Percentiles rank a stretch among this genome's conserved stretches.
phyloP scores from a whole-genome alignment of 1,140 invertebrate genomes.

The Diorhabda sublineata region DNA sequence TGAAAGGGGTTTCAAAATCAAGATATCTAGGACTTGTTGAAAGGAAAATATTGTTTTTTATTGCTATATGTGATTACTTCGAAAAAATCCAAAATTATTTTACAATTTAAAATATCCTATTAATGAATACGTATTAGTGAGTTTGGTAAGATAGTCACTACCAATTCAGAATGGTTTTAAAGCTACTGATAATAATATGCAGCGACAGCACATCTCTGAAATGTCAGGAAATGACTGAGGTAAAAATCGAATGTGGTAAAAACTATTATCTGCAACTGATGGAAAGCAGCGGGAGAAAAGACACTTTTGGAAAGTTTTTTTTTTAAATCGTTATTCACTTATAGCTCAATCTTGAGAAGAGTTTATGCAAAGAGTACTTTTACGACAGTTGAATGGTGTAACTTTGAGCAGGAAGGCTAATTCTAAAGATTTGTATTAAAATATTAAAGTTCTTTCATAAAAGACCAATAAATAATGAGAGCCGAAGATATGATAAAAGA shows the following conservation, averaged over 20 bases:
- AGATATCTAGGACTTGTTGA: no score
- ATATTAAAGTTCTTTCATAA: background rate
- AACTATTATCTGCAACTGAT: conserved; percentile 2
- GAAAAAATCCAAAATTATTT: no score
- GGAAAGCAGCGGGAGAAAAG: background rate
- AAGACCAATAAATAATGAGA: background rate
- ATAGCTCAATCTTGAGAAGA: background rate
- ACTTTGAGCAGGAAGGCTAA: background rate
- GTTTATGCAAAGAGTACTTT: background rate
- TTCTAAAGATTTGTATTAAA: conserved; percentile 1
- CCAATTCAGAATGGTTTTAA: background rate
- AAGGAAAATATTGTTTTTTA: no score
- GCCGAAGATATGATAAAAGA: no score
- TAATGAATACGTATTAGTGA: no score
- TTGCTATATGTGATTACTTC: no score
- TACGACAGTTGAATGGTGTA: background rate
- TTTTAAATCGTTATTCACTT: conserved; percentile 1
- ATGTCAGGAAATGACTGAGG: background rate
- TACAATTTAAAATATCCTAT: no score
- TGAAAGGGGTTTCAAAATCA: no score
- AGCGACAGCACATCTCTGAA: background rate
- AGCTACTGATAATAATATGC: conserved; percentile 1
- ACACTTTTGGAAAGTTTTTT: background rate
- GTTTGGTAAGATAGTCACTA: background rate
- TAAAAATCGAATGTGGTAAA: conserved; percentile 2